Percentiles rank a stretch among this genome's conserved stretches.
Evolutionary conservation across 2,113 vertebrate genomes (phyloP).

Genomic region (Myiopsitta monachus): DNA sequence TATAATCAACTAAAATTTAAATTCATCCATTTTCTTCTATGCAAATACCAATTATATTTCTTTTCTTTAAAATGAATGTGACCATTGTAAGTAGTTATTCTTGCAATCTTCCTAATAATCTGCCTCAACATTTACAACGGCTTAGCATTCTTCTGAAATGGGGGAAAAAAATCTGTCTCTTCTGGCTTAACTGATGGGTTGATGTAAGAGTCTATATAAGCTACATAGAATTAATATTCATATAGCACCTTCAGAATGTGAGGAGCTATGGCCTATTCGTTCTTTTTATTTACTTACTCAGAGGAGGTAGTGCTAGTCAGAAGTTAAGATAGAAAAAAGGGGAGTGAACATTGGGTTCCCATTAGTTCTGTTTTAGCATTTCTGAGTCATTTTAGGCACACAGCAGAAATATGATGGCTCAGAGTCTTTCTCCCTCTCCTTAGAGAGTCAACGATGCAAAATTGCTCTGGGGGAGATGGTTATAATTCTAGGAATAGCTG

Average conservation of each 20-base stretch:
- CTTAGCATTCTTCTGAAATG: not conserved
- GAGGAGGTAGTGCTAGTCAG: not conserved
- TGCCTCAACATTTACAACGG: constrained; percentile 42
- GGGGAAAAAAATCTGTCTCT: not conserved
- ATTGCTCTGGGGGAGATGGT: not conserved
- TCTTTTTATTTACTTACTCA: not conserved
- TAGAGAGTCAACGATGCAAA: not conserved
- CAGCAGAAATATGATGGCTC: not conserved
- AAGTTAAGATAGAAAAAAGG: not conserved
- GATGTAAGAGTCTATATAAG: not conserved
- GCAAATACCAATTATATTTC: constrained; percentile 71
- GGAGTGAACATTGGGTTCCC: not conserved
- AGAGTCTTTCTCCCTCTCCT: not conserved
- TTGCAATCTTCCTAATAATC: constrained; percentile 54
- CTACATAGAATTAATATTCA: not conserved
- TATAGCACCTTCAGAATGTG: not conserved
- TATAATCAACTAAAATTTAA: constrained; percentile 72
- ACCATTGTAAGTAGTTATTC: constrained; percentile 57
- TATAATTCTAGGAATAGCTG: not conserved
- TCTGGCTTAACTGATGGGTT: not conserved
- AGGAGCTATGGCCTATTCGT: not conserved
- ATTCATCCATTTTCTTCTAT: constrained; percentile 65
- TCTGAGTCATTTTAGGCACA: not conserved
- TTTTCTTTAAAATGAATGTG: constrained; percentile 62
- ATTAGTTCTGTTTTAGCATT: not conserved